These are phyloP conservation scores for Sarotherodon lohbergeri DNA, from an alignment of 2,113 vertebrate species.

Conservation along the genomic window DNA sequence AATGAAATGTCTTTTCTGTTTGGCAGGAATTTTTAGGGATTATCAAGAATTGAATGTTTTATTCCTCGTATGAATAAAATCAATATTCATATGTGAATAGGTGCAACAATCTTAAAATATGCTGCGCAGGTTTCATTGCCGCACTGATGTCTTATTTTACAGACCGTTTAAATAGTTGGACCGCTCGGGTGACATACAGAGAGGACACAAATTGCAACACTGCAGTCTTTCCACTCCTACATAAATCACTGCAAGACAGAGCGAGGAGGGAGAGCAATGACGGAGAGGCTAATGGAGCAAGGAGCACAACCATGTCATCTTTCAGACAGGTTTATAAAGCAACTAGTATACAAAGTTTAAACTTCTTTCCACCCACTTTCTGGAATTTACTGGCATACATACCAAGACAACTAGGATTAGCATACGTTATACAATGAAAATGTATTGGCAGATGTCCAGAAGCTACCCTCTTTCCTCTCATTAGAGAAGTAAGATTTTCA, in stretches of 20 bases:
- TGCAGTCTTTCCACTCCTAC: constrained; percentile 25
- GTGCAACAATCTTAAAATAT: background rate
- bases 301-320: constrained; percentile 15
- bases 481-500: background rate
- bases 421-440: background rate
- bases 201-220: constrained; percentile 22
- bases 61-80: background rate
- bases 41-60: background rate
- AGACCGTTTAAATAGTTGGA: background rate
- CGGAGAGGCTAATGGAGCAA: constrained; percentile 27
- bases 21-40: background rate
- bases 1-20: background rate
- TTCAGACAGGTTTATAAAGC: constrained; percentile 34
- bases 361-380: constrained; percentile 12
- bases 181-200: constrained; percentile 4
- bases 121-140: background rate
- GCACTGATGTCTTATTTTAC: constrained; percentile 1
- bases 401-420: constrained; percentile 13
- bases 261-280: background rate
- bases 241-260: constrained; percentile 37
- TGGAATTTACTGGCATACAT: constrained; percentile 11
- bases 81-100: background rate
- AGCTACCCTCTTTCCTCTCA: background rate
- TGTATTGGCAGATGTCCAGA: background rate
- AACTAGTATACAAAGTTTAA: constrained; percentile 17